Conservation (phyloP, 2,113 vertebrate species). For the Andinoacara biseriatus region DNA sequence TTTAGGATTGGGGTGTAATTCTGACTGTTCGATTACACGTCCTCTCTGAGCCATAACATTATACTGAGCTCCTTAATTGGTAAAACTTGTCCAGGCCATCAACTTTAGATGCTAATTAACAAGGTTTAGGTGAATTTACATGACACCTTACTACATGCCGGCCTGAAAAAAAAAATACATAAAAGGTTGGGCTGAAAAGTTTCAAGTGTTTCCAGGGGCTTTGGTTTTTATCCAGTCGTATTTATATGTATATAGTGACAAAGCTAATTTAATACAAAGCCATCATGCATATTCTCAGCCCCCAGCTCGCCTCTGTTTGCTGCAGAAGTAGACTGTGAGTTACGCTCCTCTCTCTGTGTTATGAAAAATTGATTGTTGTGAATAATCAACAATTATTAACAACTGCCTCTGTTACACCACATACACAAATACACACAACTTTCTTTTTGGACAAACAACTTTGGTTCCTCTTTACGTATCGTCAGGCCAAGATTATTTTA, state of each 20-base stretch:
- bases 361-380: not conserved
- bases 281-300: not conserved
- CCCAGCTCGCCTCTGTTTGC: not conserved
- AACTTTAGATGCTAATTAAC: constrained; percentile 7
- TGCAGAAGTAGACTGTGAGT: not conserved
- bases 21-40: not conserved
- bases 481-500: too few species aligned
- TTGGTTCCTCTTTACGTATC: too few species aligned
- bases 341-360: not conserved
- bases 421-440: too few species aligned
- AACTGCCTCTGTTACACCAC: too few species aligned
- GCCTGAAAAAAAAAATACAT: not conserved
- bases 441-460: too few species aligned
- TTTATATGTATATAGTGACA: not conserved
- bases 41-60: constrained; percentile 10
- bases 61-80: not conserved
- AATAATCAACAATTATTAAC: too few species aligned
- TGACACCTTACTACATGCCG: not conserved
- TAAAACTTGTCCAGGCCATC: constrained; percentile 2
- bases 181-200: not conserved
- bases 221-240: not conserved
- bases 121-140: constrained; percentile 5
- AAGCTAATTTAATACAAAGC: not conserved
- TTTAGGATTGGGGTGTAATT: not conserved
- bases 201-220: not conserved